These are phyloP conservation scores for Mercenaria mercenaria DNA, from an alignment of 1,140 invertebrate genomes.

Conservation along the genomic window DNA sequence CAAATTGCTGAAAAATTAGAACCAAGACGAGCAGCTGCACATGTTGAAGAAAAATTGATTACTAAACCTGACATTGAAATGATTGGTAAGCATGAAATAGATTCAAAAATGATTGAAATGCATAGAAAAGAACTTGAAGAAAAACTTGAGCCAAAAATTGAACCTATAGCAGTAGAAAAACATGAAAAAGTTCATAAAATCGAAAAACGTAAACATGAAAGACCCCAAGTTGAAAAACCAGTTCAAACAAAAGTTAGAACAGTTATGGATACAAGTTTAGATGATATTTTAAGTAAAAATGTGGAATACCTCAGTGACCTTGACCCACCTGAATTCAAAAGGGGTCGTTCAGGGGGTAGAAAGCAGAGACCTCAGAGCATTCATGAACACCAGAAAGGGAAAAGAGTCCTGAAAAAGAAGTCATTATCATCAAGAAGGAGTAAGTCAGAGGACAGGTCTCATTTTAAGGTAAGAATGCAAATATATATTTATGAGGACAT, in stretches of 20 bases:
- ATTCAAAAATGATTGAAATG: slow-evolving; percentile 23
- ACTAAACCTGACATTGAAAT: neutral
- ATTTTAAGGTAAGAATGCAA: slow-evolving; percentile 51
- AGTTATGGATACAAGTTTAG: slow-evolving; percentile 65
- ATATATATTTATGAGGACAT: neutral
- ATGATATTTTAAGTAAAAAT: slow-evolving; percentile 72
- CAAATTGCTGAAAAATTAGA: slow-evolving; percentile 21
- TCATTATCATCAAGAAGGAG: slow-evolving; percentile 19
- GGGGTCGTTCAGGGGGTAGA: slow-evolving; percentile 7
- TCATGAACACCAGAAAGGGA: slow-evolving; percentile 62
- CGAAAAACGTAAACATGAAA: neutral
- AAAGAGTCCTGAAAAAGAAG: slow-evolving; percentile 65
- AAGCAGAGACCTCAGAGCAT: slow-evolving; percentile 57
- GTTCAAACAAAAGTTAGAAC: slow-evolving; percentile 23
- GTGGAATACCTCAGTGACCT: slow-evolving; percentile 72
- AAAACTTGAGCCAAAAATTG: slow-evolving; percentile 32
- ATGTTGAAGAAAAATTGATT: neutral
- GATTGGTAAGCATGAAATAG: slow-evolving; percentile 29
- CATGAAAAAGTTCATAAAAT: neutral
- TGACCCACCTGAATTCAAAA: slow-evolving; percentile 42
- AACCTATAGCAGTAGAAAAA: neutral
- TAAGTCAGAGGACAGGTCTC: slow-evolving; percentile 54
- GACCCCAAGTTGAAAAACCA: neutral
- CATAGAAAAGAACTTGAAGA: slow-evolving; percentile 30
- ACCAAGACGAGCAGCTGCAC: neutral